These are phyloP conservation scores for Oscheius sp. DNA, from an alignment of 1,140 invertebrate genomes.

Conservation along the genomic window DNA sequence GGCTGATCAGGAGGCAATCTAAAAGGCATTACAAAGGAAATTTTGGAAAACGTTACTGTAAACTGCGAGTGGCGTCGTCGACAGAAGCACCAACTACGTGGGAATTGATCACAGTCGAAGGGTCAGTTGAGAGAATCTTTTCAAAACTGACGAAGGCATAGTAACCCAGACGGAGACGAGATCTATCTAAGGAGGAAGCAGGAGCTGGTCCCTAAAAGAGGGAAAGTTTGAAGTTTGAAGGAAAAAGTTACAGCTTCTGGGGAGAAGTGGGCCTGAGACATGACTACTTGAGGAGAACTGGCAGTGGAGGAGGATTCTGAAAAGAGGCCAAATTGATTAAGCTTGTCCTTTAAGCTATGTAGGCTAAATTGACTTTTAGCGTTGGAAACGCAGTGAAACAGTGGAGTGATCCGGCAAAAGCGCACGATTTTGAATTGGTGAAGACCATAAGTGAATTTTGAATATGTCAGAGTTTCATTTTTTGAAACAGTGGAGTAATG, in stretches of 20 bases:
- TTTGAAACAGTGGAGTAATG: too few species aligned
- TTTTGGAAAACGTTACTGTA: slow-evolving; percentile 13
- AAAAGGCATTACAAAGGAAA: neutral
- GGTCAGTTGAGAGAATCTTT: slow-evolving; percentile 11
- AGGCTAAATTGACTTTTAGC: too few species aligned
- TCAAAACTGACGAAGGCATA: slow-evolving; percentile 39
- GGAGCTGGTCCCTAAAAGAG: neutral
- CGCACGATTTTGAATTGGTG: too few species aligned
- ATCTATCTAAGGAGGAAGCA: slow-evolving; percentile 13
- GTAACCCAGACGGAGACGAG: slow-evolving; percentile 37
- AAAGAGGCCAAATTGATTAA: too few species aligned
- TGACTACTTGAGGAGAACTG: slow-evolving; percentile 12
- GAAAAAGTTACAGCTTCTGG: neutral
- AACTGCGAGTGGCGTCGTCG: slow-evolving; percentile 45
- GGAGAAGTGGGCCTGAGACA: slow-evolving; percentile 9
- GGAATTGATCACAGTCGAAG: slow-evolving; percentile 32
- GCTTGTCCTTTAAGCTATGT: too few species aligned
- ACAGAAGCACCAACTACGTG: slow-evolving; percentile 51
- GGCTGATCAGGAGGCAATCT: slow-evolving; percentile 29
- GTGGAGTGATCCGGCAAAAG: too few species aligned
- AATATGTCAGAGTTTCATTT: too few species aligned
- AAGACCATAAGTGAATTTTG: too few species aligned
- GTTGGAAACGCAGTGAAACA: too few species aligned
- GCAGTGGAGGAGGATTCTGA: slow-evolving; percentile 6
- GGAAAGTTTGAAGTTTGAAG: neutral